Evolutionary conservation across 1,140 invertebrate species (phyloP), one percentile per base, ranked within the genome.

Genomic region (Manduca sexta): DNA sequence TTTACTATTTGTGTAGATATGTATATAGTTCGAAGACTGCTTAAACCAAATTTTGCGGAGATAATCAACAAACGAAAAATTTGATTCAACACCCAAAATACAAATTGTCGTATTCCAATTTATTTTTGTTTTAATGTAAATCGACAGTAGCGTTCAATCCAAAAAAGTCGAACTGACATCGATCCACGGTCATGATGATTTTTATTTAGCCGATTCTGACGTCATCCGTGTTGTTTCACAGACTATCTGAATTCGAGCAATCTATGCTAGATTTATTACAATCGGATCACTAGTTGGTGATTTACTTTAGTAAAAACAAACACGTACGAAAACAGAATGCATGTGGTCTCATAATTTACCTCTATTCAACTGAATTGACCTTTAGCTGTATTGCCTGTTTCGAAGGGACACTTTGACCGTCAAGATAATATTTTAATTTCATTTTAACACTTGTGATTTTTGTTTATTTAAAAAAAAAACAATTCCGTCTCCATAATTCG

Each of bases 211-310:
- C 38, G 10, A 40, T 21, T 30, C n/a, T 43, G 41, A 30, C 41
- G 41, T 43, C 21, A 30, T 30, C 14, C n/a, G 8, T 4, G 12
- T 5, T 30, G 10, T 3, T 15, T 29, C 2, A 5, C 21, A 15
- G 21, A 5, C 21, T 43, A 21, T 26, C 21, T 29, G 26, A 14
- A 31, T 31, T 15, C 12, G 29, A 31, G 3, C 21, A 14, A 30
- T 43, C 41, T 30, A 41, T 14, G 26, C 13, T 43, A 30, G n/a
- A 43, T 43, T 43, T 43, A 43, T 43, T 29, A 43, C n/a, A 8
- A 7, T 29, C 26, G n/a, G 4, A 43, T 30, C 13, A 43, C 12
- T 21, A 13, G 3, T 15, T 6, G 5, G 21, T 43, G 21, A 43
- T 43, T 43, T 43, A 14, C 7, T 43, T 14, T 15, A 43, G 21